Evolutionary conservation across 2,797 vertebrate species (phyloP).

Genomic region (Danio albolineatus): DNA sequence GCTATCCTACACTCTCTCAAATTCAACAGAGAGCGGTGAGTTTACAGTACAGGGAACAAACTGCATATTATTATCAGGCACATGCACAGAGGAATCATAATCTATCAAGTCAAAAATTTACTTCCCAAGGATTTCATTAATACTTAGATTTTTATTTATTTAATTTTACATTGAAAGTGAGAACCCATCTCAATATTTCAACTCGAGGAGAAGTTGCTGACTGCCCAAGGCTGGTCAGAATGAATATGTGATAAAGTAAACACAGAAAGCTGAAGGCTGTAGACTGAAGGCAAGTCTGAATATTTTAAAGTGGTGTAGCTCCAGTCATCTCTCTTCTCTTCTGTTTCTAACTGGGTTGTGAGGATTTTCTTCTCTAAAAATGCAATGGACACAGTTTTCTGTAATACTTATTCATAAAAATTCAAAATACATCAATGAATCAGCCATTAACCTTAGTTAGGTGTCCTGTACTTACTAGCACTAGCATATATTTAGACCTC

Average conservation of each 20-base stretch:
- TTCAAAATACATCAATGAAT: not conserved
- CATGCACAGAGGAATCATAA: slow-evolving; percentile 1
- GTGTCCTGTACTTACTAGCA: not conserved
- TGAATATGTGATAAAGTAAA: slow-evolving; percentile 33
- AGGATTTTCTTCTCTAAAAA: not conserved
- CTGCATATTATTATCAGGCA: not conserved
- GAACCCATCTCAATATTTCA: slow-evolving; percentile 26
- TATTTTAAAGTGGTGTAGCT: slow-evolving; percentile 5
- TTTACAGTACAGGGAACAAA: slow-evolving; percentile 4
- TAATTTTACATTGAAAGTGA: slow-evolving; percentile 6
- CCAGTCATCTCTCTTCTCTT: not conserved
- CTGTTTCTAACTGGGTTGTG: not conserved
- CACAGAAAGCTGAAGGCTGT: slow-evolving; percentile 21
- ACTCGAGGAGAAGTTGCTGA: slow-evolving; percentile 4
- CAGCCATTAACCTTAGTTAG: not conserved
- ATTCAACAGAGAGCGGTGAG: slow-evolving; percentile 97
- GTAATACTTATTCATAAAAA: not conserved
- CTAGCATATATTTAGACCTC: not conserved
- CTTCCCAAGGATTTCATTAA: not conserved
- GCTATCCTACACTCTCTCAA: slow-evolving; percentile 98
- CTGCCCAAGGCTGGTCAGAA: slow-evolving; percentile 16
- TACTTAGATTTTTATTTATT: not conserved
- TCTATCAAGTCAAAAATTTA: not conserved
- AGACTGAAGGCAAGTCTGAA: not conserved
- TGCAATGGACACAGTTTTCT: not conserved